Conservation (phyloP, 2,797 vertebrate genomes). For the Microtus agrestis region DNA sequence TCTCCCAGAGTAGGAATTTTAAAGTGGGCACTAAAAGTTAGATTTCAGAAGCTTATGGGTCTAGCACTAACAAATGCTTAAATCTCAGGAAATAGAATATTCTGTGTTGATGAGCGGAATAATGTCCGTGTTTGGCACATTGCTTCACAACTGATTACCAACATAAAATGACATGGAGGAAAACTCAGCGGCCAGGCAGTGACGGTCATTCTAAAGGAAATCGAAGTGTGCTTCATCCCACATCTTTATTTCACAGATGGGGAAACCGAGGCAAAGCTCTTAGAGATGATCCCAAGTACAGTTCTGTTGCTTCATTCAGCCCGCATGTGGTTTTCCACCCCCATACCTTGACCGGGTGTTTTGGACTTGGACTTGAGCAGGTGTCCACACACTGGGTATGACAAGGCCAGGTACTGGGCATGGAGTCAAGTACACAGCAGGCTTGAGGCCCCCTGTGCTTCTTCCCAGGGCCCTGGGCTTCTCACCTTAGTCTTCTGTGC, state of each 20-base stretch:
- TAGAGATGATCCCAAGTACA: neutral
- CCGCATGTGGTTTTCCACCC: neutral
- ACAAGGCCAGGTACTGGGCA: neutral
- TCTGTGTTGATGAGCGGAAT: neutral
- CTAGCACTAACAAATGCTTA: neutral
- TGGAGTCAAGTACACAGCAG: too few relatives aligned
- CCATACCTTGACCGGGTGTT: neutral
- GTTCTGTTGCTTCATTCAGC: neutral
- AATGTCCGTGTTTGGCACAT: neutral
- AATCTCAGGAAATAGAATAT: slow-evolving; percentile 45
- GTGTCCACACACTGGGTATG: neutral
- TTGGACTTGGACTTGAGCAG: neutral
- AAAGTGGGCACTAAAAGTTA: neutral
- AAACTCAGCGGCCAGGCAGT: neutral
- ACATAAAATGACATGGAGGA: slow-evolving; percentile 5
- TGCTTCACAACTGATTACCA: slow-evolving; percentile 20
- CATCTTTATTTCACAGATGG: neutral
- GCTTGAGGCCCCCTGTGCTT: too few relatives aligned
- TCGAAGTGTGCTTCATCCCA: neutral
- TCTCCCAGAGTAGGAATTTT: neutral
- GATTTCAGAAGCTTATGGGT: slow-evolving; percentile 43
- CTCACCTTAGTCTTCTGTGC: neutral
- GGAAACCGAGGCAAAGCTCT: neutral
- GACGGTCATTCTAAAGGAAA: neutral
- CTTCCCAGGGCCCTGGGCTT: too few relatives aligned